Conservation (phyloP, 2,888 invertebrate species). For the Diaprepes abbreviatus region DNA sequence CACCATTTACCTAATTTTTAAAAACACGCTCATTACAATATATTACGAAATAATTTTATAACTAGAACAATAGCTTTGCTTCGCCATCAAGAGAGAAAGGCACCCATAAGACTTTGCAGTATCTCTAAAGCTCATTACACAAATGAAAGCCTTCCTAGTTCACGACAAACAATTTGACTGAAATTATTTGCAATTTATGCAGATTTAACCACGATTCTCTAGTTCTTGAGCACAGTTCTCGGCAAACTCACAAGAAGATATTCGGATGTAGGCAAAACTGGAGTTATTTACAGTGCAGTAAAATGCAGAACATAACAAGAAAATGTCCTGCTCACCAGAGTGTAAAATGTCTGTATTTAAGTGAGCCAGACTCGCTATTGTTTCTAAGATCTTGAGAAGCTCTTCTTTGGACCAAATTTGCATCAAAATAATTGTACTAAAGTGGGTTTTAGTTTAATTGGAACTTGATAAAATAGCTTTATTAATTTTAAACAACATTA, state of each 20-base stretch:
- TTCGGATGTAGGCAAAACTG: conserved; percentile 33
- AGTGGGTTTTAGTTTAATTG: not conserved
- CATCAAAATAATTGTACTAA: not conserved
- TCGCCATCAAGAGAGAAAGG: not conserved
- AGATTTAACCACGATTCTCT: conserved; percentile 34
- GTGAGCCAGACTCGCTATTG: conserved; percentile 66
- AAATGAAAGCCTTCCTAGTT: conserved; percentile 21
- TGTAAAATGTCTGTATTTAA: conserved; percentile 69
- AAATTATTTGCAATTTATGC: conserved; percentile 39
- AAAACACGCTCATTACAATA: not conserved
- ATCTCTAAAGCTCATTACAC: conserved; percentile 15
- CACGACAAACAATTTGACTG: conserved; percentile 34
- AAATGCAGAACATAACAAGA: conserved; percentile 59
- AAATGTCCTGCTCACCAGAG: conserved; percentile 65
- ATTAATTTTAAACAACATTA: no score
- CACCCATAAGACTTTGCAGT: conserved; percentile 12
- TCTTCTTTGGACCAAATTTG: conserved; percentile 52
- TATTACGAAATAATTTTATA: not conserved
- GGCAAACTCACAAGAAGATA: conserved; percentile 32
- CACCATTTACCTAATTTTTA: no score
- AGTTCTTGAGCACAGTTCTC: conserved; percentile 36
- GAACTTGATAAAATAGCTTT: no score
- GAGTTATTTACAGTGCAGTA: conserved; percentile 58
- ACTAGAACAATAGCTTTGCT: conserved; percentile 7
- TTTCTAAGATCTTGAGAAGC: conserved; percentile 64